These are phyloP conservation scores for Nomia melanderi DNA, from an alignment of 1,140 invertebrate species.

Conservation along the genomic window DNA sequence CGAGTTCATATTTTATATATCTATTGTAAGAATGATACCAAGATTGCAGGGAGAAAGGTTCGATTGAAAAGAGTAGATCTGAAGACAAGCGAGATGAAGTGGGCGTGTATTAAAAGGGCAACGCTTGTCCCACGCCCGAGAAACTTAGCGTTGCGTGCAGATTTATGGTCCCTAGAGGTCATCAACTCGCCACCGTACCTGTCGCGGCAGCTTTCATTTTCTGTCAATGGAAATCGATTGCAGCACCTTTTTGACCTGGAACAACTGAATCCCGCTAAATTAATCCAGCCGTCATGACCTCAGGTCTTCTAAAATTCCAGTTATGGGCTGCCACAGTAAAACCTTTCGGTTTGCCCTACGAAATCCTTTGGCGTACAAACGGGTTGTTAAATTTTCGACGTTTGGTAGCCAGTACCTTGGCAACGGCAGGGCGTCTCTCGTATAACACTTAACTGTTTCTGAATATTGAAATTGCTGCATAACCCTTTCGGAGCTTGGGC, in stretches of 20 bases:
- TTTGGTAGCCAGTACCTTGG: background rate
- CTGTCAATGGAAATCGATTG: background rate
- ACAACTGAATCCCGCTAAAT: constrained; percentile 29
- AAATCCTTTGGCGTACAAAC: background rate
- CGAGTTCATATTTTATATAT: too few species aligned
- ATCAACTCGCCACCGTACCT: background rate
- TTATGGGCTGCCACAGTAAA: constrained; percentile 58
- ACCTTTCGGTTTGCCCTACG: constrained; percentile 7
- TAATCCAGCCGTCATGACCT: background rate
- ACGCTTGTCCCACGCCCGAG: too few species aligned
- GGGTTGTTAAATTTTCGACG: background rate
- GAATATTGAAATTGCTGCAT: constrained; percentile 9
- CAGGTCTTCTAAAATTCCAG: constrained; percentile 50
- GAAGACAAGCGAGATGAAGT: background rate
- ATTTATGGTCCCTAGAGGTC: background rate
- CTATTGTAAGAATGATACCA: too few species aligned
- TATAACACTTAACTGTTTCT: too few species aligned
- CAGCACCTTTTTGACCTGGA: background rate
- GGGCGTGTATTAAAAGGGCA: background rate
- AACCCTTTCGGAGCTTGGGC: constrained; percentile 25
- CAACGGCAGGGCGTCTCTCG: background rate
- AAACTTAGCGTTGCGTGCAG: background rate
- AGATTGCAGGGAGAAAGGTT: too few species aligned
- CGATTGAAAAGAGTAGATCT: too few species aligned
- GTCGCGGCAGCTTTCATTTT: background rate